These are phyloP conservation scores for Neodiprion fabricii DNA, from an alignment of 1,140 invertebrate species.

Conservation along the genomic window DNA sequence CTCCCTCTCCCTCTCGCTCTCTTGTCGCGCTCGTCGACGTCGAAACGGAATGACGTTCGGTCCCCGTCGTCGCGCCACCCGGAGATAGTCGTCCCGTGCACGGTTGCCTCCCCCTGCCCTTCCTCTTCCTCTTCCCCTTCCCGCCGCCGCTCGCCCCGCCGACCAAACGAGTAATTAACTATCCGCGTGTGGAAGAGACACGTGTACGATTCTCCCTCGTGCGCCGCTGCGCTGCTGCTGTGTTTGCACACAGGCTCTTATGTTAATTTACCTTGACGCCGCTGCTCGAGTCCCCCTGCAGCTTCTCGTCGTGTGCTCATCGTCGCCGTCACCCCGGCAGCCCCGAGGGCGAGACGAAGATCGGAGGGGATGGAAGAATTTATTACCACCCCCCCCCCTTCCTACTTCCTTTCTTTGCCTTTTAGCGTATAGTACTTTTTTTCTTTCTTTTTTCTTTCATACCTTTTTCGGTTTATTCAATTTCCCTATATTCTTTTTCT, in stretches of 20 bases:
- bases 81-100: neutral
- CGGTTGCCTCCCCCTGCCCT: slow-evolving; percentile 20
- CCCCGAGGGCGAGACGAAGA: no score
- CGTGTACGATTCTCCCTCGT: slow-evolving; percentile 43
- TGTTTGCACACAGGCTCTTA: slow-evolving; percentile 62
- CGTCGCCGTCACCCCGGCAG: no score
- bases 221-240: slow-evolving; percentile 19
- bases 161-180: slow-evolving; percentile 63
- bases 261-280: slow-evolving; percentile 62
- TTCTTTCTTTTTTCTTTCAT: no score
- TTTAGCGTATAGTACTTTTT: no score
- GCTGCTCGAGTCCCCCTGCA: slow-evolving; percentile 31
- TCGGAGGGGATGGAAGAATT: no score
- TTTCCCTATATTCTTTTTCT: no score
- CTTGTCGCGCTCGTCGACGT: neutral
- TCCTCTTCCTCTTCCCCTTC: slow-evolving; percentile 16
- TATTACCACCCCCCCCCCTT: no score
- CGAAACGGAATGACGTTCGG: neutral
- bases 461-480: no score
- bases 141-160: slow-evolving; percentile 25
- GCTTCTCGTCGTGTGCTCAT: no score
- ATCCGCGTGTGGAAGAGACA: slow-evolving; percentile 50
- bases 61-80: slow-evolving; percentile 13
- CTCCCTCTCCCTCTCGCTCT: no score
- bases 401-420: no score